phyloP scores from a whole-genome alignment of 2,113 vertebrate species.

The Tapirus terrestris region DNA sequence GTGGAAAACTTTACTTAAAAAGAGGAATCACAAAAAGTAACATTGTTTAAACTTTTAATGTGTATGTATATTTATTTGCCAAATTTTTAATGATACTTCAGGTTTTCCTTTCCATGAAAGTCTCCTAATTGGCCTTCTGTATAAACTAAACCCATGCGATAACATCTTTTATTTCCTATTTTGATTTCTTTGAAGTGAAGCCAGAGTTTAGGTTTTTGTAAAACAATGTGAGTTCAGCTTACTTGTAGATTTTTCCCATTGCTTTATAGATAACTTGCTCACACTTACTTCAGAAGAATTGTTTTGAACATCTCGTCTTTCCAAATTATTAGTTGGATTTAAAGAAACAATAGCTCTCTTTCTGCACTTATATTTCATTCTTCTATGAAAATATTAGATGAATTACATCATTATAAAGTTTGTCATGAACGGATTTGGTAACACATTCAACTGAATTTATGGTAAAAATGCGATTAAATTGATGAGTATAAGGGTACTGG shows the following conservation, averaged over 20 bases:
- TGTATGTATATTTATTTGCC: too few species aligned
- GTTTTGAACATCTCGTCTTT: background rate
- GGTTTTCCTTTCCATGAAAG: background rate
- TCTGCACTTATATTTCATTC: background rate
- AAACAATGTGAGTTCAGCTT: background rate
- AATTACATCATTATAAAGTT: background rate
- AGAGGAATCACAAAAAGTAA: background rate
- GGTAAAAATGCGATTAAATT: background rate
- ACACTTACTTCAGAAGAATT: background rate
- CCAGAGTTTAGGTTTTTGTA: background rate
- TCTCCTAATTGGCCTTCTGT: background rate
- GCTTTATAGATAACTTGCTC: background rate
- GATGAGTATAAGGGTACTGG: too few species aligned
- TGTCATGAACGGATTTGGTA: background rate
- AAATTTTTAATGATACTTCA: background rate
- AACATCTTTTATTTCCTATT: background rate
- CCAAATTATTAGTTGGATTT: background rate
- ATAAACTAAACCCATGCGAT: background rate
- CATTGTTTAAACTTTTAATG: background rate
- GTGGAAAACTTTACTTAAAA: background rate
- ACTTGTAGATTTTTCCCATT: background rate
- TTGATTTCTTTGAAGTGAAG: background rate
- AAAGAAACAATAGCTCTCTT: background rate
- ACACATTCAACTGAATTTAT: background rate
- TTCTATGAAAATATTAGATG: background rate